Percentiles rank a stretch among this genome's conserved stretches.
Evolutionary conservation across 2,113 vertebrate species (phyloP).

Genomic region (Platanista minor): DNA sequence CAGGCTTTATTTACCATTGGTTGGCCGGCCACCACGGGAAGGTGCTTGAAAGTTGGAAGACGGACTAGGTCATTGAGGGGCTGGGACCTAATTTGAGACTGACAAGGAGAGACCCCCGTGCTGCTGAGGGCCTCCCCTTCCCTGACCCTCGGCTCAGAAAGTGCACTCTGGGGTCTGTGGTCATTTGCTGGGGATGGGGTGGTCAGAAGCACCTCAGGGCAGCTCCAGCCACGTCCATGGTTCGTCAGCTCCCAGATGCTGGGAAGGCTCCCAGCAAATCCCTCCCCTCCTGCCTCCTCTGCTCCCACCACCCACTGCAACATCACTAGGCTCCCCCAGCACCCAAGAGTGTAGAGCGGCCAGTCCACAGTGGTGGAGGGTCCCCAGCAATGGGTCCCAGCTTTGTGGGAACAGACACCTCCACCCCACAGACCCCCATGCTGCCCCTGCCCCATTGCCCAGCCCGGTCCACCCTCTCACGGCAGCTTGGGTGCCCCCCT

Average conservation of each 20-base stretch:
- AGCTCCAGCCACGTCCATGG: background rate
- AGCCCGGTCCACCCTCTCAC: background rate
- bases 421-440: background rate
- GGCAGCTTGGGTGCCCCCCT: background rate
- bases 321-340: background rate
- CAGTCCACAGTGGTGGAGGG: background rate
- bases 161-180: background rate
- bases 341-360: background rate
- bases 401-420: background rate
- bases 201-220: background rate
- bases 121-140: background rate
- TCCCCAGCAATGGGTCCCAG: background rate
- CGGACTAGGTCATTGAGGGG: accelerated
- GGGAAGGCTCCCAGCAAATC: background rate
- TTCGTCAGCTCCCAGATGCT: background rate
- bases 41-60: background rate
- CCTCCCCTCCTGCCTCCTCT: background rate
- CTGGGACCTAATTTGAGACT: background rate
- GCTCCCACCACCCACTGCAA: background rate
- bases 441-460: too few species aligned
- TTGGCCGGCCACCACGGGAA: accelerated
- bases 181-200: background rate
- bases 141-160: background rate
- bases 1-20: accelerated
- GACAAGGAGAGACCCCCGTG: background rate